Base-by-base conservation (phyloP, 2,888 invertebrate genomes). In the Plebejus anna region DNA sequence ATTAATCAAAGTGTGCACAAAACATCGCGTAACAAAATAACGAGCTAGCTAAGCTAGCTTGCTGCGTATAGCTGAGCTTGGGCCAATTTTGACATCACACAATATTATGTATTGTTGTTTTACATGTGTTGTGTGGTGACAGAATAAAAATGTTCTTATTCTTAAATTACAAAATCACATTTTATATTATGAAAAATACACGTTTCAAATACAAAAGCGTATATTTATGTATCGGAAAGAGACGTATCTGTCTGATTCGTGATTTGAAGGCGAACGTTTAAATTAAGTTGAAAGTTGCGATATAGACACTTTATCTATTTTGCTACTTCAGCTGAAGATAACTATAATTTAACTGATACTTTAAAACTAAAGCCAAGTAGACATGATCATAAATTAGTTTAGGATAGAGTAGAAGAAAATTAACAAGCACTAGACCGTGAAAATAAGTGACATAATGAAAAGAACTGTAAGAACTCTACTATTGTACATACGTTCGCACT, bases 401-500 rank as follows among this genome's bases (percentile, higher is more conserved):
- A 13, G 1, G 4, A 13, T 36, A 22, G 32, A 32, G 13, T 36
- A 66, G 32, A 66, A 32, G 66, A 9, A 61, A 66, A 66, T 66
- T 36, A 66, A 32, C 66, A 66, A 66, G 16, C 66, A 66, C 66
- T 36, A 36, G 66, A 66, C 66, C 66, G 66, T 66, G 66, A 66
- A 36, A 66, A 66, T 66, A 66, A 32, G 66, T 66, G 13, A 66
- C 32, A 66, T 66, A 66, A 66, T 36, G 13, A 66, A 66, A 4
- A 66, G 32, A 36, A 66, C 28, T 32, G 32, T 66, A 66, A 13
- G 13, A 66, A 66, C 66, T 42, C 28, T 73, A 73, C 36, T 55
- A 32, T 73, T 72, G 51, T 47, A 13, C 72, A 51, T 28, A 72
- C 71, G 71, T 61, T 73, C 55, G 55, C 22, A 73, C 16, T 61